Percentiles rank a stretch among this genome's conserved stretches.
These are phyloP conservation scores for Tenthredo scrophulariae DNA, from an alignment of 2,888 invertebrate genomes.

Conservation along the genomic window DNA sequence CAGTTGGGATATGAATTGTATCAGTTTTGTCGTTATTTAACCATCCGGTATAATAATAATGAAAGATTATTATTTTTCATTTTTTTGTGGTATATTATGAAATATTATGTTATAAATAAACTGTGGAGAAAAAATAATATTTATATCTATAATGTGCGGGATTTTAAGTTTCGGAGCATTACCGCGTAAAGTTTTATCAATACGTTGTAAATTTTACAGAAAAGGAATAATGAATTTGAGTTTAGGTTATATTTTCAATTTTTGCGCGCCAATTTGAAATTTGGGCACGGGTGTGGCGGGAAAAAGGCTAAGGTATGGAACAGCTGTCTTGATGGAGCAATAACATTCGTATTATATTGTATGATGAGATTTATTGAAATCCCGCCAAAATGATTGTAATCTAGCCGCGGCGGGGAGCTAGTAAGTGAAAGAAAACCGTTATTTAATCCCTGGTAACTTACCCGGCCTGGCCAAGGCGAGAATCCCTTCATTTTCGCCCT, in stretches of 20 bases:
- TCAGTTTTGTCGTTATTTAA: neutral
- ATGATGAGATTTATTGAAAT: conserved; percentile 48
- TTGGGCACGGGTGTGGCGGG: conserved; percentile 71
- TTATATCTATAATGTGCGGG: neutral
- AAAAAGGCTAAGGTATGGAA: conserved; percentile 61
- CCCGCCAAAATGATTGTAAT: conserved; percentile 66
- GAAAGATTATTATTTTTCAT: neutral
- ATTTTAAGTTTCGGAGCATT: neutral
- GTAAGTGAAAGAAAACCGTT: conserved; percentile 75
- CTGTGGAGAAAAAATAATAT: neutral
- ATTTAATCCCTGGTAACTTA: conserved; percentile 82
- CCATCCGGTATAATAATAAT: neutral
- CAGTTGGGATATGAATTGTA: neutral
- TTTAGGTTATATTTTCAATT: conserved; percentile 73
- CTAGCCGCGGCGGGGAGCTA: conserved; percentile 64
- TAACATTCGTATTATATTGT: neutral
- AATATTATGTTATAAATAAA: neutral
- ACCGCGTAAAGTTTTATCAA: neutral
- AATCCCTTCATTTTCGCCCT: conserved; percentile 99
- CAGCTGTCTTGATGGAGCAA: neutral
- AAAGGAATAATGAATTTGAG: conserved; percentile 26
- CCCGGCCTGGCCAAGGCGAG: conserved; percentile 98
- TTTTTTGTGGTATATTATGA: neutral
- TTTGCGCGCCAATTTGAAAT: conserved; percentile 75
- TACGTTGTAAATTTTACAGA: neutral